phyloP scores from a whole-genome alignment of 2,113 vertebrate species.

The Thalassarche chlororhynchos region DNA sequence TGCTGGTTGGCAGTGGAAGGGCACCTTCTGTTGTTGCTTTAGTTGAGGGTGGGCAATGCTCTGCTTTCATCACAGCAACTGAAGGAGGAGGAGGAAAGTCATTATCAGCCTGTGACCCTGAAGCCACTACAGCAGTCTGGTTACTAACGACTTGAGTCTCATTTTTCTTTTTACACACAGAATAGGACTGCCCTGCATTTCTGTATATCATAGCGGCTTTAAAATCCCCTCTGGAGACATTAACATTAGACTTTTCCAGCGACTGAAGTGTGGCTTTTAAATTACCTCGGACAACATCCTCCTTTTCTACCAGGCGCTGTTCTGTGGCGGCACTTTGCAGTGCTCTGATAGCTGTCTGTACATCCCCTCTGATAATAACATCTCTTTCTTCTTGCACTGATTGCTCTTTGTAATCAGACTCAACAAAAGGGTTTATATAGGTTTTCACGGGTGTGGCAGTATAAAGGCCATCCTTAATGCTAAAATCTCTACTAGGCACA shows the following conservation, averaged over 20 bases:
- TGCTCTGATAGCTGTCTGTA: slow-evolving; percentile 75
- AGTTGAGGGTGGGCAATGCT: slow-evolving; percentile 29
- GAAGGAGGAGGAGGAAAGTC: slow-evolving; percentile 81
- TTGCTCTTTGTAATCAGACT: slow-evolving; percentile 77
- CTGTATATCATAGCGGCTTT: slow-evolving; percentile 88
- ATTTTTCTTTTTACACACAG: slow-evolving; percentile 63
- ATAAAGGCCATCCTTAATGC: slow-evolving; percentile 73
- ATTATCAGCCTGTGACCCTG: slow-evolving; percentile 63
- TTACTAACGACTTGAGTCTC: slow-evolving; percentile 40
- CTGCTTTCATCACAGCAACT: slow-evolving; percentile 74
- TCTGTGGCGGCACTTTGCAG: slow-evolving; percentile 68
- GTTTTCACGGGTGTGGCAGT: slow-evolving; percentile 68
- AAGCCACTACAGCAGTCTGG: slow-evolving; percentile 37
- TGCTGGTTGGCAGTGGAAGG: not conserved
- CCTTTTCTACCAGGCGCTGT: slow-evolving; percentile 80
- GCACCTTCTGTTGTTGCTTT: slow-evolving; percentile 39
- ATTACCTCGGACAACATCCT: slow-evolving; percentile 86
- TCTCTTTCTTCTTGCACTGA: slow-evolving; percentile 79
- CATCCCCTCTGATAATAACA: slow-evolving; percentile 77
- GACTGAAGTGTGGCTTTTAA: slow-evolving; percentile 86
- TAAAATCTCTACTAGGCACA: slow-evolving; percentile 71
- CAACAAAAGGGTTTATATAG: slow-evolving; percentile 72
- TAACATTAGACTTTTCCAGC: slow-evolving; percentile 87
- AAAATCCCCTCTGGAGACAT: slow-evolving; percentile 85
- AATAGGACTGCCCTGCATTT: slow-evolving; percentile 75